Conservation (phyloP, 2,113 vertebrate species). For the Phocoena phocoena region DNA sequence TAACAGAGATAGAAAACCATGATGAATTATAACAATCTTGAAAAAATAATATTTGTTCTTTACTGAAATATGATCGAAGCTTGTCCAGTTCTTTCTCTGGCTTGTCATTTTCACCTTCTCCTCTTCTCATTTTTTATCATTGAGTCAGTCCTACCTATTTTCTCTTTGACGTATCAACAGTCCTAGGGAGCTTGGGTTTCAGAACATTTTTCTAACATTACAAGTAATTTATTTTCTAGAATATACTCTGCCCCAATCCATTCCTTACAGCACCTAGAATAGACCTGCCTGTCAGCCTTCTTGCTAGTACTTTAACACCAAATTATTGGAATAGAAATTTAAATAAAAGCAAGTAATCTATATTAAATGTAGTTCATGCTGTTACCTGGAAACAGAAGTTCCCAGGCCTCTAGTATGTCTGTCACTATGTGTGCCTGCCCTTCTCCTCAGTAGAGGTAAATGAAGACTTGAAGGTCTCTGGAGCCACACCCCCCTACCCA, state of each 20-base stretch:
- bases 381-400: neutral
- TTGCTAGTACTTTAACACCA: neutral
- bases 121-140: neutral
- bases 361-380: neutral
- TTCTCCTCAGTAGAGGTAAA: neutral
- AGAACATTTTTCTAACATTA: neutral
- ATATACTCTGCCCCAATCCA: neutral
- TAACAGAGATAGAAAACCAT: constrained; percentile 35
- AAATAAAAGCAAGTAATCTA: neutral
- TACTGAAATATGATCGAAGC: constrained; percentile 3
- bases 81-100: neutral
- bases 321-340: neutral
- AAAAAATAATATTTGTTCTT: constrained; percentile 50
- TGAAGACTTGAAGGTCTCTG: neutral
- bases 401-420: too few relatives aligned
- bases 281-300: neutral
- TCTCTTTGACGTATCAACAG: neutral
- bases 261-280: neutral
- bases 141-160: neutral
- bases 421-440: neutral
- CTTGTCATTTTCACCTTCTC: neutral
- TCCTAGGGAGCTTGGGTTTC: neutral
- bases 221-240: neutral
- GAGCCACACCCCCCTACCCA: too few relatives aligned
- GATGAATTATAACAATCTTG: constrained; percentile 4